Evolutionary conservation across 2,113 vertebrate species (phyloP), one percentile per base, ranked within the genome.

Genomic region (Bujurquina vittata): DNA sequence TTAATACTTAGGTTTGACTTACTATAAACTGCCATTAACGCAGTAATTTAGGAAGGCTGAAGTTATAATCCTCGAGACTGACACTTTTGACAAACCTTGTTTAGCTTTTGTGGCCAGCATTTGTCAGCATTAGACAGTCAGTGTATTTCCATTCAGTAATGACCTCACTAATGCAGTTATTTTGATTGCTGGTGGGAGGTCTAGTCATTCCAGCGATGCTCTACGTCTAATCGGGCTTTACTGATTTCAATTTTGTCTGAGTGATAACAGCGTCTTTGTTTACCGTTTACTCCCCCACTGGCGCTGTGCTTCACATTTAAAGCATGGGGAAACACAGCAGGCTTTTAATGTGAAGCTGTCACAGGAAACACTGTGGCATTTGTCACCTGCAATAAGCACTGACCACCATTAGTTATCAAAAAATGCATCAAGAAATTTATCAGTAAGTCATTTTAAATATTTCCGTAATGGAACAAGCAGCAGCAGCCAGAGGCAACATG

Each of bases 21-120:
- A 54, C 52, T 72, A 52, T 72, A 72, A 54, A 72, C 67, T 72
- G 26, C 46, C 54, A 72, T 72, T 72, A 72, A 54, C 52, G 10
- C 26, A 10, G 46, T 18, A 31, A 72, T 72, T 72, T 54, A 9
- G 67, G 67, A 72, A 54, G 52, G 46, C 7, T 20, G 67, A 72
- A n/a, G 67, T n/a, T 72, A 54, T 18, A 7, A 72, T 72, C 46
- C 46, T 33, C 29, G 52, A 54, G 26, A 33, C 26, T 54, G 17
- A 10, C 23, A 52, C 31, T 72, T 72, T 29, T 72, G 67, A 54
- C 67, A 26, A 58, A 43, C 54, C 4, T 57, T 40, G 54, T 57
- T 37, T 57, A 12, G 4, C 23, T 56, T 26, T 6, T 40, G 72
- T 26, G 54, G 54, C 18, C 72, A 14, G 31, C 26, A 72, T 3